A percentile compares a stretch with the other conserved stretches of the same genome.
These are phyloP conservation scores for Poeciliopsis prolifica DNA, from an alignment of 2,113 vertebrate genomes.

Conservation along the genomic window DNA sequence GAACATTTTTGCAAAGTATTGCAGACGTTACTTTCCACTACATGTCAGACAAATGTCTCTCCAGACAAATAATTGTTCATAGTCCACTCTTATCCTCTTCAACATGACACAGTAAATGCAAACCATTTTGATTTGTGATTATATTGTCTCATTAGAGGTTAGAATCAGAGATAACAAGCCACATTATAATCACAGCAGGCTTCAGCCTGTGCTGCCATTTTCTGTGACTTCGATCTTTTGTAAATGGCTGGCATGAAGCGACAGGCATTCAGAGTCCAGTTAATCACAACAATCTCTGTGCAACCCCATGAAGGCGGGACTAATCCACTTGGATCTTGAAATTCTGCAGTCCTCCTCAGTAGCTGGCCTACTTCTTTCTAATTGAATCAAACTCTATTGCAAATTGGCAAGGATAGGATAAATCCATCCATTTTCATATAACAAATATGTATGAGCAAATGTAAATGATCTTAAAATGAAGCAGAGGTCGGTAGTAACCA, in stretches of 20 bases:
- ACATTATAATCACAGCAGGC: background rate
- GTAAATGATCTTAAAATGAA: background rate
- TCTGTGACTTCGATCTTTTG: slow-evolving; percentile 3
- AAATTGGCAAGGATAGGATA: background rate
- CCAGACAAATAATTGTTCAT: background rate
- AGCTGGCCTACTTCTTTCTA: slow-evolving; percentile 37
- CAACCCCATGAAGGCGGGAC: slow-evolving; percentile 5
- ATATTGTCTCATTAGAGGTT: background rate
- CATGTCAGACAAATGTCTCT: background rate
- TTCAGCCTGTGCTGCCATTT: slow-evolving; percentile 1
- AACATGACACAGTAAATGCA: background rate
- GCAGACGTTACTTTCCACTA: background rate
- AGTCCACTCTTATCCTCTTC: background rate
- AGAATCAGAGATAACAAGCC: slow-evolving; percentile 19
- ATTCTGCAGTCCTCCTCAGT: slow-evolving; percentile 34
- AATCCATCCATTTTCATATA: background rate
- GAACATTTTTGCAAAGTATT: background rate
- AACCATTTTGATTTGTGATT: background rate
- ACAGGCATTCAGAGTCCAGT: slow-evolving; percentile 27
- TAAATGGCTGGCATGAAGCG: slow-evolving; percentile 41
- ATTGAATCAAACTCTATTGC: slow-evolving; percentile 13
- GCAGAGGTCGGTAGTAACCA: background rate
- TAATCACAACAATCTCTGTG: slow-evolving; percentile 26
- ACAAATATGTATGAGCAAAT: background rate
- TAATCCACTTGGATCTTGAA: slow-evolving; percentile 4